phyloP scores from a whole-genome alignment of 2,797 vertebrate species.

The Gobio occitaniae region DNA sequence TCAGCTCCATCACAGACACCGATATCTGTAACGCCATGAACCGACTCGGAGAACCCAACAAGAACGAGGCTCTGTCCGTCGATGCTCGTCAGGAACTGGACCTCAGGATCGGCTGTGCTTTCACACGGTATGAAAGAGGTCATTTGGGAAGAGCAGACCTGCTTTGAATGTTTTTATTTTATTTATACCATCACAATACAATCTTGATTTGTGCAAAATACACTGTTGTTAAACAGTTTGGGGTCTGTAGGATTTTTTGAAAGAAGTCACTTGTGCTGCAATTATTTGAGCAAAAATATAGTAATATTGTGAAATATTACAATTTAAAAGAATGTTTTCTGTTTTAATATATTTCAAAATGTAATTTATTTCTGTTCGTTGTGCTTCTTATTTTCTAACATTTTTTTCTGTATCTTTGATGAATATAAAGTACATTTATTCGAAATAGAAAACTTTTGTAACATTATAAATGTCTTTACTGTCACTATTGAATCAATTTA shows the following conservation, averaged over 20 bases:
- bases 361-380: too few relatives aligned
- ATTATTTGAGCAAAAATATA: neutral
- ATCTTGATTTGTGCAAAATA: neutral
- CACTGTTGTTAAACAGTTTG: neutral
- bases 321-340: neutral
- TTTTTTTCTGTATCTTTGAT: neutral
- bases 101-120: slow-evolving; percentile 95
- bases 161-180: neutral
- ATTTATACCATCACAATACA: neutral
- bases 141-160: neutral
- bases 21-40: slow-evolving; percentile 97
- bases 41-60: slow-evolving; percentile 89
- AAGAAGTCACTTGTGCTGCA: neutral
- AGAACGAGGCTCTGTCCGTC: slow-evolving; percentile 92
- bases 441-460: neutral
- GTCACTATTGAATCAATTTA: neutral
- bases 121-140: slow-evolving; percentile 84
- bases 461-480: neutral
- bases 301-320: neutral
- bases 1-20: slow-evolving; percentile 97
- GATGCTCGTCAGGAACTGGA: slow-evolving; percentile 97
- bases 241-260: neutral
- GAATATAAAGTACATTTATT: neutral
- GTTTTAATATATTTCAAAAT: neutral
- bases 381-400: too few relatives aligned